Percentiles rank a stretch among this genome's conserved stretches.
Conservation (phyloP, 2,113 vertebrate species). For the Myrmophylax atrothorax region DNA sequence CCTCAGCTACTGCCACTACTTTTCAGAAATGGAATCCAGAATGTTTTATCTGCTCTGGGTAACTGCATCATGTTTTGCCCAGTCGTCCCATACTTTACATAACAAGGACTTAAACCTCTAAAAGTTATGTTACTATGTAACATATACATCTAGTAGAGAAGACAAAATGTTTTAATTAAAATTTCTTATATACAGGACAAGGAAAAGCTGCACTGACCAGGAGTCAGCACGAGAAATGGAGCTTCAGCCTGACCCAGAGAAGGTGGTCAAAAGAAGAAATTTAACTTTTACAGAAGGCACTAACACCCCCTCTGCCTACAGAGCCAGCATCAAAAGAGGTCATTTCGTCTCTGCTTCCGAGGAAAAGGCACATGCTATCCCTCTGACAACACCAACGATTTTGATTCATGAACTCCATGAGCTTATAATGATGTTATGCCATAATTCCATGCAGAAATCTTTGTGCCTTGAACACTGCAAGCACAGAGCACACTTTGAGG, state of each 20-base stretch:
- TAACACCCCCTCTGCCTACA: neutral
- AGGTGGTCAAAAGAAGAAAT: neutral
- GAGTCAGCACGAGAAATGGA: neutral
- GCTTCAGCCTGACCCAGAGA: neutral
- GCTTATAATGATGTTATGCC: rapidly evolving
- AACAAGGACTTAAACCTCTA: neutral
- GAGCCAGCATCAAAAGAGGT: neutral
- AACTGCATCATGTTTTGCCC: neutral
- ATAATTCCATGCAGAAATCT: neutral
- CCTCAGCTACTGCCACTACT: neutral
- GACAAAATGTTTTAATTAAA: neutral
- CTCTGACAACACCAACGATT: neutral
- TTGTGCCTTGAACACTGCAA: neutral
- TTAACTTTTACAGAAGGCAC: neutral
- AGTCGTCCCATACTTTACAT: neutral
- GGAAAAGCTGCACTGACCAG: neutral
- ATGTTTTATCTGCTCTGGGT: neutral
- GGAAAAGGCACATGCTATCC: neutral
- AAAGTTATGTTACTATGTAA: neutral
- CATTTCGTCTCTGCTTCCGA: neutral
- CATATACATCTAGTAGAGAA: neutral
- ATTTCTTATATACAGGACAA: neutral
- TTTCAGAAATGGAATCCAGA: neutral
- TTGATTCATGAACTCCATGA: neutral
- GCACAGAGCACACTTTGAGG: neutral